Evolutionary conservation across 1,140 invertebrate species (phyloP).

Genomic region (Penaeus indicus): DNA sequence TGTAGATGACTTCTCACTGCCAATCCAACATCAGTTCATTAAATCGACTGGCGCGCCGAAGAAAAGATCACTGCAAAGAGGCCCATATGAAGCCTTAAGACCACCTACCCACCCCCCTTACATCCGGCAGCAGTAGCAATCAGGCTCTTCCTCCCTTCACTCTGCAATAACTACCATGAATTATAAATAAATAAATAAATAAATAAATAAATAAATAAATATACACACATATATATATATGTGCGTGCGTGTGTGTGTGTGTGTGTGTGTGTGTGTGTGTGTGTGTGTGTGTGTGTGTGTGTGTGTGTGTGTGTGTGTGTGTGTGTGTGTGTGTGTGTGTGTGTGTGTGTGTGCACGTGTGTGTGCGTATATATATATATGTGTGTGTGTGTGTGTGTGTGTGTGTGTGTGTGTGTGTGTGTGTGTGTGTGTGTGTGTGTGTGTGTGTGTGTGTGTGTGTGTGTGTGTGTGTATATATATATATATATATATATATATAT

Average conservation of each 20-base stretch:
- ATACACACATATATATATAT: slow-evolving; percentile 20
- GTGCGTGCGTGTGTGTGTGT: background rate
- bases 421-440: no score
- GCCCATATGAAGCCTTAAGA: no score
- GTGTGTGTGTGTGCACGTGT: background rate
- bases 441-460: no score
- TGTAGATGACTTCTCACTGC: no score
- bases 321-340: background rate
- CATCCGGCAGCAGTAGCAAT: no score
- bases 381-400: background rate
- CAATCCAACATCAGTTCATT: no score
- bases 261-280: background rate
- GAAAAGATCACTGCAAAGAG: no score
- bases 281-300: background rate
- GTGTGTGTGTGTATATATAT: background rate
- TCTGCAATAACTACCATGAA: no score
- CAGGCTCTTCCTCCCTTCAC: no score
- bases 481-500: background rate
- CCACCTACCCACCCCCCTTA: no score
- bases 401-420: background rate
- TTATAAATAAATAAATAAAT: slow-evolving; percentile 1
- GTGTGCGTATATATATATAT: background rate
- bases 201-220: slow-evolving; percentile 15
- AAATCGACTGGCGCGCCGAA: no score
- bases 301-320: background rate